These are phyloP conservation scores for Eupithecia dodoneata DNA, from an alignment of 2,888 invertebrate genomes.

Conservation along the genomic window DNA sequence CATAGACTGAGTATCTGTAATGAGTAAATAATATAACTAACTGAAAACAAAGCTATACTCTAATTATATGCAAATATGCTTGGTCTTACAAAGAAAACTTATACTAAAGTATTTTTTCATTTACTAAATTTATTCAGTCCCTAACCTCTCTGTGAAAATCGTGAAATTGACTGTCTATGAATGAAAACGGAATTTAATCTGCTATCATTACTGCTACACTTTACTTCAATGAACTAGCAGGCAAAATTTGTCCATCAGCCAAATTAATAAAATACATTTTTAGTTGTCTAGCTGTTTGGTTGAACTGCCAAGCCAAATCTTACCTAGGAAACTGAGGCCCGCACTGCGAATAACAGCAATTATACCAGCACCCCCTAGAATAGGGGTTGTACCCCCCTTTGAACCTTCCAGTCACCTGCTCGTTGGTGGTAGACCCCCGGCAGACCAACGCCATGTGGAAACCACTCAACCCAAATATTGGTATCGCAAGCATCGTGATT, in stretches of 20 bases:
- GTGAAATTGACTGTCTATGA: conserved; percentile 28
- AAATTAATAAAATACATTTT: neutral
- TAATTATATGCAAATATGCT: neutral
- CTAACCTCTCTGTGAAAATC: neutral
- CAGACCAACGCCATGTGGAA: conserved; percentile 99
- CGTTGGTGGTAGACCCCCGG: conserved; percentile 98
- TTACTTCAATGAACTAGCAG: neutral
- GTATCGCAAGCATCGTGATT: conserved; percentile 95
- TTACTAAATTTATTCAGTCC: no score
- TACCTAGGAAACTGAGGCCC: conserved; percentile 99
- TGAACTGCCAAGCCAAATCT: conserved; percentile 46
- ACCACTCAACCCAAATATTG: conserved; percentile 98
- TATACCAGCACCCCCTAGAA: conserved; percentile 96
- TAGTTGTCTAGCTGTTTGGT: neutral
- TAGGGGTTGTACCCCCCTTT: conserved; percentile 99
- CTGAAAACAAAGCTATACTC: neutral
- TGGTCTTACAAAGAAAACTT: neutral
- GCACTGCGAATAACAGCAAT: conserved; percentile 97
- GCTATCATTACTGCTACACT: neutral
- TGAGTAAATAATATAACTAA: neutral
- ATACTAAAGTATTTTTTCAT: neutral
- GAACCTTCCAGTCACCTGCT: conserved; percentile 99
- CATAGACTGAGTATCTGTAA: neutral
- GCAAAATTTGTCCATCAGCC: neutral
- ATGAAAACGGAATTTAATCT: neutral